A percentile compares a stretch with the other conserved stretches of the same genome.
Conservation (phyloP, 2,113 vertebrate species). For the Actenoides hombroni region DNA sequence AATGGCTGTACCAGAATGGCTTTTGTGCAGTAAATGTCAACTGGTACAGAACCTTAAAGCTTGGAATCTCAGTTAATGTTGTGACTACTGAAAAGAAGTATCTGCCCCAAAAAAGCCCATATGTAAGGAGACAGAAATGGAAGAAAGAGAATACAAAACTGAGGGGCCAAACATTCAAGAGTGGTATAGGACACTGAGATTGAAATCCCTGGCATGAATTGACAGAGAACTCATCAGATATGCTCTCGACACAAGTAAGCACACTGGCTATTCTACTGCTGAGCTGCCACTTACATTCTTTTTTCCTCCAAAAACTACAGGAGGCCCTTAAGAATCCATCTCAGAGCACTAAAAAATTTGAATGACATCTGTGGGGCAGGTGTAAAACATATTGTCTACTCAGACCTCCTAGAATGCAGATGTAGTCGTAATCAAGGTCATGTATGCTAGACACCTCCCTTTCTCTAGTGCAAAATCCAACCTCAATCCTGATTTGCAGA, state of each 20-base stretch:
- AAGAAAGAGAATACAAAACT: background rate
- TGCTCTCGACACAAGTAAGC: background rate
- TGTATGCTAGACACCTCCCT: background rate
- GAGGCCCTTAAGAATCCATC: background rate
- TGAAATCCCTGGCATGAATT: background rate
- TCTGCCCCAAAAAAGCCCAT: background rate
- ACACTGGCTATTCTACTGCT: background rate
- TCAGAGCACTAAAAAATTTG: background rate
- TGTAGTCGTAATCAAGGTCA: no score
- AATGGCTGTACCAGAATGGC: background rate
- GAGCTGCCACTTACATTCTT: background rate
- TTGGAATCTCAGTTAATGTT: background rate
- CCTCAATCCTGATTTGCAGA: background rate
- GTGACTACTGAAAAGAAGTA: background rate
- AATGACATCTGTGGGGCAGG: background rate
- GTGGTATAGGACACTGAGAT: background rate
- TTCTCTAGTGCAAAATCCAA: background rate
- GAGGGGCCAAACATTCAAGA: background rate
- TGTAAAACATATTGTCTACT: background rate
- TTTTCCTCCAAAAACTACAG: background rate
- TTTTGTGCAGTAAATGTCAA: background rate
- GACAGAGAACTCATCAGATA: background rate
- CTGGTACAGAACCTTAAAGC: background rate
- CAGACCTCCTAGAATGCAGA: background rate
- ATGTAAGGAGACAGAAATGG: background rate